Conservation (phyloP, 2,113 vertebrate species). For the Trogon melanurus region DNA sequence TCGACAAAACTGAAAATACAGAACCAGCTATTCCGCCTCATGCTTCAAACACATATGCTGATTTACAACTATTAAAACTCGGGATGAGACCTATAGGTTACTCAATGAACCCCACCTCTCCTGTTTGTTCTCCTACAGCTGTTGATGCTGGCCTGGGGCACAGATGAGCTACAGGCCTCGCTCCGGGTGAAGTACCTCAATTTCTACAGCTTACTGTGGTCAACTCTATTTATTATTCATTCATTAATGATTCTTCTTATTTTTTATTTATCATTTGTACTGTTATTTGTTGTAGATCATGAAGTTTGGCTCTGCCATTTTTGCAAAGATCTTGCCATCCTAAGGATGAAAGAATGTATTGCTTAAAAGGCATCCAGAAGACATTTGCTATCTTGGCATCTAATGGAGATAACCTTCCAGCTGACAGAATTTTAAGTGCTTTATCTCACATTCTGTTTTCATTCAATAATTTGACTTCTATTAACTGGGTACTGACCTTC, state of each 20-base stretch:
- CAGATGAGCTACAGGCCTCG: background rate
- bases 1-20: background rate
- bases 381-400: background rate
- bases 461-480: slow-evolving; percentile 10
- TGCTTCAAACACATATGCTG: background rate
- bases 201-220: background rate
- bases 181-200: background rate
- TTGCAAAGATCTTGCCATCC: background rate
- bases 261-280: background rate
- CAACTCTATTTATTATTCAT: background rate
- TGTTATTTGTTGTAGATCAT: background rate
- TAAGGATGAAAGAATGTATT: background rate
- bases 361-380: background rate
- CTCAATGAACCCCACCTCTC: background rate
- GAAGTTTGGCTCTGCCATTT: background rate
- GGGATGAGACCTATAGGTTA: background rate
- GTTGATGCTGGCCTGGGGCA: background rate
- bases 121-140: background rate
- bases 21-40: background rate
- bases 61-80: background rate
- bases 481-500: background rate
- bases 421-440: background rate
- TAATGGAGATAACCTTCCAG: background rate
- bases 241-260: background rate
- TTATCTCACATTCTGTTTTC: background rate